These are phyloP conservation scores for Dichetophora obliterata DNA, from an alignment of 2,888 invertebrate species.

Conservation along the genomic window DNA sequence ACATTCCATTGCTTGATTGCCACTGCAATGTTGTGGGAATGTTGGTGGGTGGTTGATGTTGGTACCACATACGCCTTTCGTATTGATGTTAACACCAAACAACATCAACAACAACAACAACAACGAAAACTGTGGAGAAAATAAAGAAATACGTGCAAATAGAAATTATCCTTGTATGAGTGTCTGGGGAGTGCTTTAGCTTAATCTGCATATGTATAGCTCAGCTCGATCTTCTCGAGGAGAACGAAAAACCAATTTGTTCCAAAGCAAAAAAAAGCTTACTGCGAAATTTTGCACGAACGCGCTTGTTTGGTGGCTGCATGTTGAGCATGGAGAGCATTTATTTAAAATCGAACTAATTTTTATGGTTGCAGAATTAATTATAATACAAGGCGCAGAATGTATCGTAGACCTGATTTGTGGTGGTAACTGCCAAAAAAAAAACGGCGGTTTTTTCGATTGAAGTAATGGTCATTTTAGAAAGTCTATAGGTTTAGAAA, in stretches of 20 bases:
- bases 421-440: too few species aligned
- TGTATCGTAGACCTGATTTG: too few species aligned
- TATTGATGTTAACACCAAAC: conserved; percentile 31
- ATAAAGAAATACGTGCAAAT: conserved; percentile 66
- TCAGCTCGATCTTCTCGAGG: neutral
- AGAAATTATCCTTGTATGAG: conserved; percentile 67
- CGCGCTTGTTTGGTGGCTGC: too few species aligned
- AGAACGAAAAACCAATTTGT: conserved; percentile 46
- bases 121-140: conserved; percentile 56
- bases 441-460: too few species aligned
- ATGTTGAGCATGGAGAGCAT: too few species aligned
- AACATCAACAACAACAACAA: neutral
- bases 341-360: conserved; percentile 13
- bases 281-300: too few species aligned
- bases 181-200: conserved; percentile 66
- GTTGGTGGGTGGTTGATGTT: conserved; percentile 15
- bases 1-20: conserved; percentile 38
- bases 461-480: too few species aligned
- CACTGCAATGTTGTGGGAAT: conserved; percentile 11
- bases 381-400: too few species aligned
- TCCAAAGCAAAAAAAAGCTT: conserved; percentile 32
- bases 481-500: too few species aligned
- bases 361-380: neutral
- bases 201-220: conserved; percentile 61
- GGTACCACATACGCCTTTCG: conserved; percentile 9